Percentiles rank a stretch among this genome's conserved stretches.
Evolutionary conservation across 2,797 vertebrate species (phyloP).

Genomic region (Scarus forsteni): DNA sequence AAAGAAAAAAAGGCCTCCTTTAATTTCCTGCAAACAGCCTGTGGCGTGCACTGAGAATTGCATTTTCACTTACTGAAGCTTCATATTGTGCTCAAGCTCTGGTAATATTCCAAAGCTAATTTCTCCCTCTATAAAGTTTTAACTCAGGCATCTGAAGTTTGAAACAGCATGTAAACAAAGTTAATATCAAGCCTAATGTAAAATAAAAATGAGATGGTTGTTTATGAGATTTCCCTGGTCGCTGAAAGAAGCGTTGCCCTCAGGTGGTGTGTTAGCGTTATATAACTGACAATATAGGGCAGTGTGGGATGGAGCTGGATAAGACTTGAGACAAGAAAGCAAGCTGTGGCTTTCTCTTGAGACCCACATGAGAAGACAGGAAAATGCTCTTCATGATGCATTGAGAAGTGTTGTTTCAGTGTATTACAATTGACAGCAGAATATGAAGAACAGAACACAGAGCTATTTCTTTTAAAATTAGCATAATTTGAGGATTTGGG

Average conservation of each 20-base stretch:
- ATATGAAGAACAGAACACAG: slow-evolving; percentile 13
- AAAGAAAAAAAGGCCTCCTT: slow-evolving; percentile 23
- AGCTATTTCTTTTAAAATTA: slow-evolving; percentile 18
- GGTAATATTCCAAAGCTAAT: slow-evolving; percentile 43
- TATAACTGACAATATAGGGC: slow-evolving; percentile 64
- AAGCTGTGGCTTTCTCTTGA: slow-evolving; percentile 55
- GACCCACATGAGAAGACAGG: slow-evolving; percentile 52
- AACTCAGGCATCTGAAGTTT: slow-evolving; percentile 29
- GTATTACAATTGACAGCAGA: slow-evolving; percentile 49
- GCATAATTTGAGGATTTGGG: not conserved
- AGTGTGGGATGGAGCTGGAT: slow-evolving; percentile 67
- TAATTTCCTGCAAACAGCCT: slow-evolving; percentile 55
- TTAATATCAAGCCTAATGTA: slow-evolving; percentile 52
- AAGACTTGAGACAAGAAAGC: slow-evolving; percentile 55
- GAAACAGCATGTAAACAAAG: slow-evolving; percentile 46
- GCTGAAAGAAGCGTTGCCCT: slow-evolving; percentile 59
- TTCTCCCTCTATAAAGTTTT: slow-evolving; percentile 57
- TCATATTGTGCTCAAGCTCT: slow-evolving; percentile 24
- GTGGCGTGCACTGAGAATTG: slow-evolving; percentile 26
- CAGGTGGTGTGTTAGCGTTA: slow-evolving; percentile 63
- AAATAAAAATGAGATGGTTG: slow-evolving; percentile 61
- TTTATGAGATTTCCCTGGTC: slow-evolving; percentile 65
- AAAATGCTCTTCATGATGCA: slow-evolving; percentile 36
- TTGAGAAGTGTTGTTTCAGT: slow-evolving; percentile 31
- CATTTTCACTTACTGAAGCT: slow-evolving; percentile 47